These are phyloP conservation scores for Ammodytes dubius DNA, from an alignment of 2,113 vertebrate genomes.

Conservation along the genomic window DNA sequence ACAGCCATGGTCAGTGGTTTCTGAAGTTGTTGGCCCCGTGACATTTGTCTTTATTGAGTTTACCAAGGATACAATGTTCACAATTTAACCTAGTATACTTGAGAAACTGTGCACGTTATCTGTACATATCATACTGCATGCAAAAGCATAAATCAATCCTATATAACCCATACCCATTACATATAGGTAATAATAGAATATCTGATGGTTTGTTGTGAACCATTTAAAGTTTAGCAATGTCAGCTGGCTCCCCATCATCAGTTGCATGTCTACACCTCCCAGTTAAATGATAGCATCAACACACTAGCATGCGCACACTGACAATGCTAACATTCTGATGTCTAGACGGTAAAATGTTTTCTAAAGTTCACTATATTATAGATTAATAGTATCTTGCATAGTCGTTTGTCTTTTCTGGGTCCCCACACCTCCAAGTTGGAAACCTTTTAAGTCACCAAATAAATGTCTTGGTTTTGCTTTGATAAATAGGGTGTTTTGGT, in stretches of 20 bases:
- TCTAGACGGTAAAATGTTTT: neutral
- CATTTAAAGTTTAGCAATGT: neutral
- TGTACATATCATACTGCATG: neutral
- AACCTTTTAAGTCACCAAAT: constrained; percentile 3
- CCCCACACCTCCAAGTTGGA: constrained; percentile 2
- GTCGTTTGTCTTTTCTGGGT: neutral
- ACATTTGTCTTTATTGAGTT: neutral
- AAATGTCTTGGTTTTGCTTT: constrained; percentile 21
- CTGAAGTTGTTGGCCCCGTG: neutral
- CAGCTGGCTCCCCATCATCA: too few relatives aligned
- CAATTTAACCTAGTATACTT: neutral
- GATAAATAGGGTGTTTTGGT: constrained; percentile 25
- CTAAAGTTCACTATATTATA: neutral
- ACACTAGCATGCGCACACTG: too few relatives aligned
- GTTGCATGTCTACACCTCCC: too few relatives aligned
- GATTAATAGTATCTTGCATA: neutral
- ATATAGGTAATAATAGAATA: neutral
- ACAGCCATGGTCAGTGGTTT: neutral
- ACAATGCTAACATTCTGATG: too few relatives aligned
- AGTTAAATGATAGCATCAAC: too few relatives aligned
- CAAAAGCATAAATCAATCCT: neutral
- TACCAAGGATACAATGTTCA: neutral
- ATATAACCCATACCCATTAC: neutral
- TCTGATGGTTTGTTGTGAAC: neutral
- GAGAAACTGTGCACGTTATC: neutral